These are phyloP conservation scores for Halichoerus grypus DNA, from an alignment of 2,113 vertebrate genomes.

Conservation along the genomic window DNA sequence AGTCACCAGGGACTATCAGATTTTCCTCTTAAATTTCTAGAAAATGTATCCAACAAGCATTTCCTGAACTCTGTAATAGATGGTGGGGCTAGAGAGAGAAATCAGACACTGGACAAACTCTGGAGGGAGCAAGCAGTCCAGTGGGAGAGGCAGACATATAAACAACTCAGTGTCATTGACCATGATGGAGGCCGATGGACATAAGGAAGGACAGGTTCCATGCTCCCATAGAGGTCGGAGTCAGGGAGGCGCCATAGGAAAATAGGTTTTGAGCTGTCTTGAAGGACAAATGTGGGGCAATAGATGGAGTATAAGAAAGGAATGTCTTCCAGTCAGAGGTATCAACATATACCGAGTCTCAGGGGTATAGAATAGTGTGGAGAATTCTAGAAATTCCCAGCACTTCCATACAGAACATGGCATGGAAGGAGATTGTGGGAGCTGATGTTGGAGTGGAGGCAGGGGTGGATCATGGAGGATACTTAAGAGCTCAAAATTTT, in stretches of 20 bases:
- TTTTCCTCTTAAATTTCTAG: constrained; percentile 8
- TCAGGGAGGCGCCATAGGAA: rapidly evolving
- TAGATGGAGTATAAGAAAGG: not conserved
- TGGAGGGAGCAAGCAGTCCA: rapidly evolving
- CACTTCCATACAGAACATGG: not conserved
- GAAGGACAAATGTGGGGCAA: not conserved
- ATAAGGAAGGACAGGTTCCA: not conserved
- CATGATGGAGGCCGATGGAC: rapidly evolving
- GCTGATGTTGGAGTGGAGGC: not conserved
- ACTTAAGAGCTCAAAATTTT: not conserved
- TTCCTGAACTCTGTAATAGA: not conserved
- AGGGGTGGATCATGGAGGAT: not conserved
- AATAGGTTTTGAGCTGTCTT: not conserved
- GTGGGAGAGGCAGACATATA: not conserved
- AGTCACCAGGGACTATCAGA: not conserved
- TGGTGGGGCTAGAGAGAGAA: not conserved
- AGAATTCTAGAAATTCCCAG: not conserved
- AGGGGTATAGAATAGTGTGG: not conserved
- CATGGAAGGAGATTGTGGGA: not conserved
- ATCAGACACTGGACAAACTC: not conserved
- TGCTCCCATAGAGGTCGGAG: not conserved
- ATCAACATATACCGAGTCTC: not conserved
- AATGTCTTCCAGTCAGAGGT: not conserved
- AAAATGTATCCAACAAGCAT: not conserved
- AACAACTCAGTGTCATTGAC: not conserved